A percentile compares a stretch with the other conserved stretches of the same genome.
These are phyloP conservation scores for Panonychus citri DNA, from an alignment of 1,140 invertebrate genomes.

Conservation along the genomic window DNA sequence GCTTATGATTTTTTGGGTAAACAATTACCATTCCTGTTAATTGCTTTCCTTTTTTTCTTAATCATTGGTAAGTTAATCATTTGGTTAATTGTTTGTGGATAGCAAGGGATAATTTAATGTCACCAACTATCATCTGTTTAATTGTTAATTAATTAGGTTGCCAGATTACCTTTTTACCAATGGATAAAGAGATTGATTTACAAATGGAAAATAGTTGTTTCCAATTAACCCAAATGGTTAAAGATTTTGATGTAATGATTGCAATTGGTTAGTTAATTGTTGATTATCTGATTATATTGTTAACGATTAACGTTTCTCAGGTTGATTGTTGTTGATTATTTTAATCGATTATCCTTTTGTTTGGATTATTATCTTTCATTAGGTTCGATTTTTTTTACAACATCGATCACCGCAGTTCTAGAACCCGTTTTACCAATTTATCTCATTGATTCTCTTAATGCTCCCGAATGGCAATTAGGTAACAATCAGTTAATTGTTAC, in stretches of 20 bases:
- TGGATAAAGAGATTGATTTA: neutral
- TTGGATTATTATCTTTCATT: slow-evolving; percentile 16
- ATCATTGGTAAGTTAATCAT: slow-evolving; percentile 3
- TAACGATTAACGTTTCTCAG: too few species aligned
- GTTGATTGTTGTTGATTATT: too few species aligned
- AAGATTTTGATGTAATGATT: neutral
- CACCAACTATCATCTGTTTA: neutral
- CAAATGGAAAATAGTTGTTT: neutral
- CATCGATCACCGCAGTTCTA: slow-evolving; percentile 48
- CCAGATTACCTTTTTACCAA: slow-evolving; percentile 2
- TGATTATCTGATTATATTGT: neutral
- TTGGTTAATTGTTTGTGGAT: neutral
- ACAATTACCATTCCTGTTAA: slow-evolving; percentile 41
- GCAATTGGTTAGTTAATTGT: neutral
- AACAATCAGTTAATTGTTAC: slow-evolving; percentile 4
- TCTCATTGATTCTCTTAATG: slow-evolving; percentile 43
- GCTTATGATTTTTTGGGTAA: slow-evolving; percentile 49
- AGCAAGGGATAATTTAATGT: neutral
- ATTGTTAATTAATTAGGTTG: neutral
- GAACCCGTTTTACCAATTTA: slow-evolving; percentile 60
- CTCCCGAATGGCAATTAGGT: slow-evolving; percentile 30
- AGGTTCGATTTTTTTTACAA: slow-evolving; percentile 44
- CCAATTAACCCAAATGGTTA: too few species aligned
- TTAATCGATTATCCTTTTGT: too few species aligned
- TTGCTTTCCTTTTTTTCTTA: slow-evolving; percentile 34